These are phyloP conservation scores for Entomobrya proxima DNA, from an alignment of 2,888 invertebrate genomes.

Conservation along the genomic window DNA sequence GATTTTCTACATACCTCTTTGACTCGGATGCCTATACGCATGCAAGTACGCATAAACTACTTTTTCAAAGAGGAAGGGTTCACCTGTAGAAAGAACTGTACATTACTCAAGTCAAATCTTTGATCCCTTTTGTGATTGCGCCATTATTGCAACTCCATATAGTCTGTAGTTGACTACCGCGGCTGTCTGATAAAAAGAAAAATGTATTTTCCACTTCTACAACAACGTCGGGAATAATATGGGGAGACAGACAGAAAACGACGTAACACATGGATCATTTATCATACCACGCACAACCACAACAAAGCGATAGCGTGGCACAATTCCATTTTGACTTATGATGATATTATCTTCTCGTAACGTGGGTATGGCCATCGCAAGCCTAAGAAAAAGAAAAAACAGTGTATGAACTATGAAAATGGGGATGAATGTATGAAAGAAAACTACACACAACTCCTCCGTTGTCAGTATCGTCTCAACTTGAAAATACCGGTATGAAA, in stretches of 20 bases:
- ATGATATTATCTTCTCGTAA: not conserved
- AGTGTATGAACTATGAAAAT: too few species aligned
- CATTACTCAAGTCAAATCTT: not conserved
- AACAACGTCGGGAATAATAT: not conserved
- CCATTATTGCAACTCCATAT: not conserved
- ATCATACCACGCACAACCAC: constrained; percentile 50
- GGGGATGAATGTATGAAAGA: constrained; percentile 6
- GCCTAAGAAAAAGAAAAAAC: too few species aligned
- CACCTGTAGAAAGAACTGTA: constrained; percentile 4
- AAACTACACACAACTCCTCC: not conserved
- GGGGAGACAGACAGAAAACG: not conserved
- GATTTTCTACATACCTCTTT: not conserved
- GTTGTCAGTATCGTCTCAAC: not conserved
- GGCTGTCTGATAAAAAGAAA: not conserved
- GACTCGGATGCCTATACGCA: not conserved
- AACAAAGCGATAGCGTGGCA: constrained; percentile 28
- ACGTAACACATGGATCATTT: constrained; percentile 51
- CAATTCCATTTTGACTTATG: constrained; percentile 15
- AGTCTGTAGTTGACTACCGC: not conserved
- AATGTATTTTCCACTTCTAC: not conserved
- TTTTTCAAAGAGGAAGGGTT: not conserved
- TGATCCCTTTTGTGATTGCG: constrained; percentile 10
- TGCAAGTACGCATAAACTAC: not conserved
- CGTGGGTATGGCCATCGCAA: not conserved
- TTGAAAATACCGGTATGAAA: constrained; percentile 46